Evolutionary conservation across 1,140 invertebrate genomes (phyloP).

Genomic region (Ips nitidus): DNA sequence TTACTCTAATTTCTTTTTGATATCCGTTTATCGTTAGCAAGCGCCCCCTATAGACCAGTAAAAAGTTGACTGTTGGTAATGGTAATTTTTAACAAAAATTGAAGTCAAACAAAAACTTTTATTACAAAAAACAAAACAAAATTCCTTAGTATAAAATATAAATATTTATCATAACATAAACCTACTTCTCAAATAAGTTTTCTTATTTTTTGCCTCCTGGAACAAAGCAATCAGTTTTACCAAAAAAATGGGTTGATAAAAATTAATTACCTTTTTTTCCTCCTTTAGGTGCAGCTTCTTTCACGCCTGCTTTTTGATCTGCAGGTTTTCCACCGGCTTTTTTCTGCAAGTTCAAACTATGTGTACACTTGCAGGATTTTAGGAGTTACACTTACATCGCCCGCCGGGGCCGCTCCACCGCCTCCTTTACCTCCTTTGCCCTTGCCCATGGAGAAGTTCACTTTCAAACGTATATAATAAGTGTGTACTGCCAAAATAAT

Average conservation of each 20-base stretch:
- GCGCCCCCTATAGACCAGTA: too few relatives aligned
- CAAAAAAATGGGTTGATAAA: background rate
- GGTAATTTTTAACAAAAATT: too few relatives aligned
- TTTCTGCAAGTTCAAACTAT: conserved; percentile 3
- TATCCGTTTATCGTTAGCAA: too few relatives aligned
- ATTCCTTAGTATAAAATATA: too few relatives aligned
- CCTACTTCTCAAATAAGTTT: too few relatives aligned
- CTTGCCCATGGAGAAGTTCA: conserved; percentile 11
- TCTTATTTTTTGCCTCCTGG: conserved; percentile 26
- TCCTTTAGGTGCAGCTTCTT: conserved; percentile 14
- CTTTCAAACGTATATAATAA: background rate
- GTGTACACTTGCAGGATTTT: conserved; percentile 1
- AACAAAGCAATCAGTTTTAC: background rate
- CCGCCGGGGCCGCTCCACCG: background rate
- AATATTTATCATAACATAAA: too few relatives aligned
- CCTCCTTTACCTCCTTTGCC: conserved; percentile 25
- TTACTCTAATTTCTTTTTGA: too few relatives aligned
- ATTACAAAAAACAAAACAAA: too few relatives aligned
- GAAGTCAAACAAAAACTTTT: too few relatives aligned
- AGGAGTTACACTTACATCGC: conserved; percentile 2
- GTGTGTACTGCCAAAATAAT: conserved; percentile 8
- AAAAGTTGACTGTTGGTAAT: too few relatives aligned
- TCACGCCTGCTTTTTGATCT: conserved; percentile 5
- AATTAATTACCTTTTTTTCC: conserved; percentile 24
- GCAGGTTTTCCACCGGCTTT: conserved; percentile 12